Conservation (phyloP, 2,888 invertebrate genomes). For the Drosophila prolongata region DNA sequence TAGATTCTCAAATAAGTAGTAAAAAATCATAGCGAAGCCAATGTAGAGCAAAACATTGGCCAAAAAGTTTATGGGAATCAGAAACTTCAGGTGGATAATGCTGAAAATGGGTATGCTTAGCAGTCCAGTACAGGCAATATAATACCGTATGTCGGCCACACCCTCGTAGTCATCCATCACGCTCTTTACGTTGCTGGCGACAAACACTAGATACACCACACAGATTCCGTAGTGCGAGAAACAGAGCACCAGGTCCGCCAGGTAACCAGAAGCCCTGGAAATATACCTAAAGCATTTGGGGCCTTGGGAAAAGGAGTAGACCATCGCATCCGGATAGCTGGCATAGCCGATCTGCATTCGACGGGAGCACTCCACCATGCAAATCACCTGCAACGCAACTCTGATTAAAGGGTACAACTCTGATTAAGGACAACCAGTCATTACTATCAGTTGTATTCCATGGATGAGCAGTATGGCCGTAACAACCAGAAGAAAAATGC, state of each 20-base stretch:
- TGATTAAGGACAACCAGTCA: background rate
- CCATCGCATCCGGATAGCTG: slow-evolving; percentile 32
- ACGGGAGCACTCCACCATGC: slow-evolving; percentile 33
- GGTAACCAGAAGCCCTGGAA: slow-evolving; percentile 48
- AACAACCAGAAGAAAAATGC: background rate
- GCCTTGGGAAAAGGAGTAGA: slow-evolving; percentile 19
- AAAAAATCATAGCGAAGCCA: slow-evolving; percentile 88
- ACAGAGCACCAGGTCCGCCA: slow-evolving; percentile 90
- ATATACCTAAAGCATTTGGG: slow-evolving; percentile 16
- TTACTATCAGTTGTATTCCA: slow-evolving; percentile 28
- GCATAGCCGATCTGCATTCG: slow-evolving; percentile 12
- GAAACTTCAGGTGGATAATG: slow-evolving; percentile 90
- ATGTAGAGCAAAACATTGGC: slow-evolving; percentile 94
- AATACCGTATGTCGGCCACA: slow-evolving; percentile 84
- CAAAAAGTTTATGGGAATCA: slow-evolving; percentile 95
- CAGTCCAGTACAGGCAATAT: slow-evolving; percentile 86
- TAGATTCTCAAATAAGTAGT: slow-evolving; percentile 90
- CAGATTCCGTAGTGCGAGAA: slow-evolving; percentile 97
- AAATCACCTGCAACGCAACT: slow-evolving; percentile 6
- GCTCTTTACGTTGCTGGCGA: slow-evolving; percentile 88
- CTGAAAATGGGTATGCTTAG: slow-evolving; percentile 89
- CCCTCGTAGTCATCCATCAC: slow-evolving; percentile 86
- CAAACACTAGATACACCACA: slow-evolving; percentile 93
- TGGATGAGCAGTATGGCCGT: slow-evolving; percentile 19
- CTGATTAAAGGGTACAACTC: no score